These are phyloP conservation scores for Bellardia pandia DNA, from an alignment of 2,888 invertebrate species.

Conservation along the genomic window DNA sequence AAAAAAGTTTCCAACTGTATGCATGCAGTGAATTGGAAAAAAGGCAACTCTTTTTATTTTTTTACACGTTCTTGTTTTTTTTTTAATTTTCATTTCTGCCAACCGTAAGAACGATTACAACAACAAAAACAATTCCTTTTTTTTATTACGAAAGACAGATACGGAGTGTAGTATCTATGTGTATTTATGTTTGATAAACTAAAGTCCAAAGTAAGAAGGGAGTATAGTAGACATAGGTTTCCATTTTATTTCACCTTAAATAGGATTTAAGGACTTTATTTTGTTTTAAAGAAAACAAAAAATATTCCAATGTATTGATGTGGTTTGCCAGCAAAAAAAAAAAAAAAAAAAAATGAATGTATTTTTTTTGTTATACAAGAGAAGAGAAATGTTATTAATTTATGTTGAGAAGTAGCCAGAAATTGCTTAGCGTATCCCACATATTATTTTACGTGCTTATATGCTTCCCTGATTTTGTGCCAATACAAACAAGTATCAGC, in stretches of 20 bases:
- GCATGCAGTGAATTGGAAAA: conserved; percentile 55
- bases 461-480: conserved; percentile 25
- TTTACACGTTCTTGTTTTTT: not conserved
- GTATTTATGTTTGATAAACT: not conserved
- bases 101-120: not conserved
- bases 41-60: conserved; percentile 32
- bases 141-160: conserved; percentile 12
- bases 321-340: not conserved
- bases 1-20: conserved; percentile 26
- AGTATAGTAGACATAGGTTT: not conserved
- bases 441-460: conserved; percentile 33
- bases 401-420: conserved; percentile 11
- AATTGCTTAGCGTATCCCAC: conserved; percentile 39
- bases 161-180: not conserved
- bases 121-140: conserved; percentile 4
- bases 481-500: conserved; percentile 14
- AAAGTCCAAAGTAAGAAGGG: conserved; percentile 16
- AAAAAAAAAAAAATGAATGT: not conserved
- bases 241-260: conserved; percentile 26
- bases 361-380: not conserved
- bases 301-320: conserved; percentile 26
- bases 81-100: conserved; percentile 4
- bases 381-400: not conserved
- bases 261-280: conserved; percentile 12
- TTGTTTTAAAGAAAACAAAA: not conserved